Base-by-base conservation (phyloP, 1,140 invertebrate species). In the Camponotus vicinus region DNA sequence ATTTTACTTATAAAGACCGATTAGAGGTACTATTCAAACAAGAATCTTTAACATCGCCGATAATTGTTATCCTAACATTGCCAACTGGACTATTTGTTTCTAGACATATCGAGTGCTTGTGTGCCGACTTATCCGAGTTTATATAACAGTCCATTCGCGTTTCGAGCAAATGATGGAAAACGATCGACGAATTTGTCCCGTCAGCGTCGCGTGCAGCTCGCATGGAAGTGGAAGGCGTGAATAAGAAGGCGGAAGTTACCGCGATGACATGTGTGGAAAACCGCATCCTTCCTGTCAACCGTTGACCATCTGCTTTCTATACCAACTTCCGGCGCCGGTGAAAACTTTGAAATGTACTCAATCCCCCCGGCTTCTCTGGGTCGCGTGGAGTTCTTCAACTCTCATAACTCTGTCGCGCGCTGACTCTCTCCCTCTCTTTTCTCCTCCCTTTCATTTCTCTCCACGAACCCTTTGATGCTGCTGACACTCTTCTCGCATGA, bases 221-320 rank as follows among this genome's bases (percentile, higher is more conserved):
- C 49, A 66, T 32, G 69, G 32, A 15, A 21, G 9, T n/a, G 85
- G 49, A 57, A 21, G 57, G 57, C 7, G 57, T 21, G 57, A 21
- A 59, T 15, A 11, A 34, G 34, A 5, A 7, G 3, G 3, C 27
- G 6, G 3, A 15, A 55, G 55, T 13, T 9, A 82, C 32, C 59
- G 45, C 66, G 52, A 9, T 64, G 89, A 89, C 90, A 92, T 91
- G 86, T 89, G 89, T 89, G 88, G 88, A 92, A 91, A 91, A 92
- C 92, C 92, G 86, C 91, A 93, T 92, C 92, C 91, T 93, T 92
- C 91, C 92, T 89, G 86, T 90, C 89, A 80, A 88, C 86, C 86
- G 80, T 67, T 63, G 49, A 59, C 92, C 92, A 92, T 92, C 92
- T 92, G 92, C 75, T 86, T 89, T 85, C 66, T 80, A 83, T 73